These are phyloP conservation scores for Cyphomyrmex costatus DNA, from an alignment of 1,140 invertebrate genomes.

Conservation along the genomic window DNA sequence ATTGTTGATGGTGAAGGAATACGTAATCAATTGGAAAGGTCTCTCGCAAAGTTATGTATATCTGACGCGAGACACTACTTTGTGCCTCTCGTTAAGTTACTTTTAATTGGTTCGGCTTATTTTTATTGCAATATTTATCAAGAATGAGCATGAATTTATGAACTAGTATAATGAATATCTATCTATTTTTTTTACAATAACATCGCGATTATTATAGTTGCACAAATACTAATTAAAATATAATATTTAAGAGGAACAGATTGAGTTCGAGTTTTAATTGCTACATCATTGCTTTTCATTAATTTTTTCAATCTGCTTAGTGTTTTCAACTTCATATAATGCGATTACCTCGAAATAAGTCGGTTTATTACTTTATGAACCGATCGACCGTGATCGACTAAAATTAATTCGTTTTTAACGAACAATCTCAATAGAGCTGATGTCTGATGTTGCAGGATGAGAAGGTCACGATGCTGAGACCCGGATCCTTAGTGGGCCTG, in stretches of 20 bases:
- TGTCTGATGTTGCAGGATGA: conserved; percentile 72
- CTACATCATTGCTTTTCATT: background rate
- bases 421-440: conserved; percentile 16
- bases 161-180: background rate
- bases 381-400: conserved; percentile 1
- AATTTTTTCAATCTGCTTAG: background rate
- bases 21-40: conserved; percentile 18
- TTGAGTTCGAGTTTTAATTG: background rate
- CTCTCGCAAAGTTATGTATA: background rate
- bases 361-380: background rate
- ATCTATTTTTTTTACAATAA: conserved; percentile 4
- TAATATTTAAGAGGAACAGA: background rate
- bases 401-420: conserved; percentile 52
- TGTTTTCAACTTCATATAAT: background rate
- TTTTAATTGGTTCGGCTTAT: background rate
- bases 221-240: background rate
- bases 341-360: background rate
- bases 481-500: conserved; percentile 69
- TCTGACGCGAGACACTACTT: background rate
- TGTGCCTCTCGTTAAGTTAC: background rate
- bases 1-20: conserved; percentile 18
- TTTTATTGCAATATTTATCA: background rate
- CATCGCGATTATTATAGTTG: background rate
- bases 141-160: background rate
- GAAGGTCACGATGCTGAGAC: conserved; percentile 75